These are phyloP conservation scores for Pocillopora grandis DNA, from an alignment of 92 coral and sea anemone species.

Conservation along the genomic window DNA sequence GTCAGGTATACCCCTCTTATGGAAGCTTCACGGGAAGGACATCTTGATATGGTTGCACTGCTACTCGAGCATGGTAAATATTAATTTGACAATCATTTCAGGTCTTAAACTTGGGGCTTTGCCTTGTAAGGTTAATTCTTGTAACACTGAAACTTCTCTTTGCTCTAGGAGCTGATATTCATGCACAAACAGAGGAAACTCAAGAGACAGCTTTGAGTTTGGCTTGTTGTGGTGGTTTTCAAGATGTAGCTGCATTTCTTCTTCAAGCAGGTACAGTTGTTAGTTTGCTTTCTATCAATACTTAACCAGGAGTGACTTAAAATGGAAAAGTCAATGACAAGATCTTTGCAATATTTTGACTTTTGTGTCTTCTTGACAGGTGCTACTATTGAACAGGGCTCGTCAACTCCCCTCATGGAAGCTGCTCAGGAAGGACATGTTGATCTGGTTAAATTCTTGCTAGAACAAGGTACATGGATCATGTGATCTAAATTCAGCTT, in stretches of 20 bases:
- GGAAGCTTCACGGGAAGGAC: conserved; percentile 99
- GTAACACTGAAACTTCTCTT: background rate
- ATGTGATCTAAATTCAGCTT: background rate
- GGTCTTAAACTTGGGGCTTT: background rate
- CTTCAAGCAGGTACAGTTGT: conserved; percentile 79
- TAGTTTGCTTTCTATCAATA: background rate
- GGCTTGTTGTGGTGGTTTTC: conserved; percentile 99
- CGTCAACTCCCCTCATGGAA: conserved; percentile 99
- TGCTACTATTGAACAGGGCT: conserved; percentile 98
- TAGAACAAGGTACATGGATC: conserved; percentile 71
- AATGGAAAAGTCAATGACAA: background rate
- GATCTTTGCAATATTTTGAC: background rate
- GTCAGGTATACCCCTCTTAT: conserved; percentile 93
- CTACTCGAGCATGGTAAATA: conserved; percentile 85
- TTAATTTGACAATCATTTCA: background rate
- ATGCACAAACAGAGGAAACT: conserved; percentile 98
- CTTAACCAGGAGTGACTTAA: too few species aligned
- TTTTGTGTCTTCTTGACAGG: conserved; percentile 45
- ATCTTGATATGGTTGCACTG: conserved; percentile 96
- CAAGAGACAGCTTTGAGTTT: conserved; percentile 98
- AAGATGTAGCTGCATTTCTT: conserved; percentile 96
- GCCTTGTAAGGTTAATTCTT: background rate
- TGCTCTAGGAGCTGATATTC: conserved; percentile 86
- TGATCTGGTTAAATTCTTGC: conserved; percentile 91
- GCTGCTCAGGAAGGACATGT: conserved; percentile 99